Evolutionary conservation across 2,888 invertebrate genomes (phyloP).

Genomic region (Orthosia incerta): DNA sequence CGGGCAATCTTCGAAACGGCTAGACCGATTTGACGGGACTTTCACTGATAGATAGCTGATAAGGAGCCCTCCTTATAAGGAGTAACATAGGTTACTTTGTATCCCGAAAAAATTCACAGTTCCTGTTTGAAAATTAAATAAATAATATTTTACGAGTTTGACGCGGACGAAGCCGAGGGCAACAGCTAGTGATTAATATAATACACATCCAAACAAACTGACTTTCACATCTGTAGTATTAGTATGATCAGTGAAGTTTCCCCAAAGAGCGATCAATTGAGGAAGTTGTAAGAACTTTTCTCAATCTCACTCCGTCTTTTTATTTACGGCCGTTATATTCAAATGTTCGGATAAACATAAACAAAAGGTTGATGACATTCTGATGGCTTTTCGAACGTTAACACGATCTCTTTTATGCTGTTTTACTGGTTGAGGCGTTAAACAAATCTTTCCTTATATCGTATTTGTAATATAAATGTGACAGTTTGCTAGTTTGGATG

Average conservation of each 20-base stretch:
- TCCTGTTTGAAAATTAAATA: too few species aligned
- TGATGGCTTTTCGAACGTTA: too few species aligned
- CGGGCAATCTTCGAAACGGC: too few species aligned
- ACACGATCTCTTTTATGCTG: too few species aligned
- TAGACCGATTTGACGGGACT: too few species aligned
- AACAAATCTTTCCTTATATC: conserved; percentile 24
- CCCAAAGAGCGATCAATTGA: conserved; percentile 51
- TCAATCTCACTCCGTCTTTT: conserved; percentile 52
- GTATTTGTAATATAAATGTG: background rate
- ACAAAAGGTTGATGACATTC: conserved; percentile 59
- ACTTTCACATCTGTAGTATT: background rate
- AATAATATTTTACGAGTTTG: too few species aligned
- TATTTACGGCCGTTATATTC: conserved; percentile 58
- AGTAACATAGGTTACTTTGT: too few species aligned
- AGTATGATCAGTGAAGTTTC: conserved; percentile 45
- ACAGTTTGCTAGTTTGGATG: background rate
- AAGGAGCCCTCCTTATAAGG: too few species aligned
- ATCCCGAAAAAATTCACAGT: too few species aligned
- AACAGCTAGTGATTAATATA: background rate
- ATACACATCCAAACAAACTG: background rate
- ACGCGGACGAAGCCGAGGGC: too few species aligned
- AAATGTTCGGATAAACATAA: conserved; percentile 59
- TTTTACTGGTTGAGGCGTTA: background rate
- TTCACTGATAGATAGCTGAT: too few species aligned
- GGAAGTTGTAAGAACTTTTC: conserved; percentile 54